These are phyloP conservation scores for Tachina lurida DNA, from an alignment of 2,888 invertebrate genomes.

Conservation along the genomic window DNA sequence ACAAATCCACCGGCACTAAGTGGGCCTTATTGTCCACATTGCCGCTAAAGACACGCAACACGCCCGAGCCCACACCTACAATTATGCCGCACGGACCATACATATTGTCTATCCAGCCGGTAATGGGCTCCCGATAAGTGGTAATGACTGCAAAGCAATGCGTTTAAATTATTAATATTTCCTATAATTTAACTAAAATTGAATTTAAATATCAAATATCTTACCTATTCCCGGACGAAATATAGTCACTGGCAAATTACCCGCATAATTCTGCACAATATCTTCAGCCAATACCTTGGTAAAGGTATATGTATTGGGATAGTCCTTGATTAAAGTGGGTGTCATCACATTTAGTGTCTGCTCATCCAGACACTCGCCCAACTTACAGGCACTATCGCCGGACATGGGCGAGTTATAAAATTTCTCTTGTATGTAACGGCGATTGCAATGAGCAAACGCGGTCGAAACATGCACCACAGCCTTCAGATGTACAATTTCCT, in stretches of 20 bases:
- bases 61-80: conserved; percentile 86
- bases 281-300: conserved; percentile 90
- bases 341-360: conserved; percentile 82
- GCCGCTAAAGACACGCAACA: conserved; percentile 84
- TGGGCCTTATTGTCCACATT: conserved; percentile 82
- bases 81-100: conserved; percentile 85
- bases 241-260: conserved; percentile 86
- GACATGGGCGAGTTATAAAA: conserved; percentile 81
- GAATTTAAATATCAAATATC: background rate
- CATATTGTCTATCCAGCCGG: conserved; percentile 89
- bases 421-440: conserved; percentile 82
- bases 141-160: conserved; percentile 82
- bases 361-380: conserved; percentile 82
- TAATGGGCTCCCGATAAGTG: conserved; percentile 84
- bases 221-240: conserved; percentile 88
- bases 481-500: conserved; percentile 86
- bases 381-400: conserved; percentile 82
- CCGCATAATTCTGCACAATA: conserved; percentile 85
- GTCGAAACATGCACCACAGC: conserved; percentile 87
- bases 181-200: background rate
- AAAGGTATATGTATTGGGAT: conserved; percentile 89
- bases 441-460: conserved; percentile 87
- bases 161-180: background rate
- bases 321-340: conserved; percentile 79
- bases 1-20: conserved; percentile 83